Evolutionary conservation across 2,113 vertebrate genomes (phyloP).

Genomic region (Vicugna pacos): DNA sequence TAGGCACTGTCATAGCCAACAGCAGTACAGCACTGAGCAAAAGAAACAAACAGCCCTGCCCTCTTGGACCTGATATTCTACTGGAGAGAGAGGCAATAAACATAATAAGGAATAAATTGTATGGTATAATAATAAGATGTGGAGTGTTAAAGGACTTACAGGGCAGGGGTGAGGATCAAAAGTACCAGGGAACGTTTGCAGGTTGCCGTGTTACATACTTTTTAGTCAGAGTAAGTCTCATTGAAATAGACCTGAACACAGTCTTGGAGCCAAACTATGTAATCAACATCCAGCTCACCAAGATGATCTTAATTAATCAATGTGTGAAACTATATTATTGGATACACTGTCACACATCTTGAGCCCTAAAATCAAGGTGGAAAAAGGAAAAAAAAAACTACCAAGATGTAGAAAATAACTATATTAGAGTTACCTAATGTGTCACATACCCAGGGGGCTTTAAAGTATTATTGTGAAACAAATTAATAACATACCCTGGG

Average conservation of each 20-base stretch:
- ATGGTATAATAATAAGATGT: neutral
- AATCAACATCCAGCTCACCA: neutral
- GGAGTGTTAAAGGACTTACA: neutral
- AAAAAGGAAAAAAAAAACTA: neutral
- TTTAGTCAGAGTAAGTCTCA: neutral
- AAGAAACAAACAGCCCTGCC: neutral
- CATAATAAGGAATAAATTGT: neutral
- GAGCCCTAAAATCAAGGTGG: neutral
- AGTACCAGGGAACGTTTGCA: neutral
- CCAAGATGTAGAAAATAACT: neutral
- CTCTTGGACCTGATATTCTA: neutral
- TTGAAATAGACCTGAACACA: neutral
- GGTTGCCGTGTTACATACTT: neutral
- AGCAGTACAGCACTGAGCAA: neutral
- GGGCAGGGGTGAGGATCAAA: neutral
- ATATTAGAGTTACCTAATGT: neutral
- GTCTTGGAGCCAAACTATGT: neutral
- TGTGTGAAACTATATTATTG: neutral
- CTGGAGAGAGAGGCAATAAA: neutral
- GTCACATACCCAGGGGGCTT: neutral
- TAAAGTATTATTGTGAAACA: neutral
- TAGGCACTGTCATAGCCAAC: neutral
- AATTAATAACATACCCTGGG: neutral
- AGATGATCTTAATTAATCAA: neutral
- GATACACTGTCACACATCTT: neutral